Evolutionary conservation across 2,113 vertebrate species (phyloP), one percentile per base, ranked within the genome.

Genomic region (Semnornis frantzii): DNA sequence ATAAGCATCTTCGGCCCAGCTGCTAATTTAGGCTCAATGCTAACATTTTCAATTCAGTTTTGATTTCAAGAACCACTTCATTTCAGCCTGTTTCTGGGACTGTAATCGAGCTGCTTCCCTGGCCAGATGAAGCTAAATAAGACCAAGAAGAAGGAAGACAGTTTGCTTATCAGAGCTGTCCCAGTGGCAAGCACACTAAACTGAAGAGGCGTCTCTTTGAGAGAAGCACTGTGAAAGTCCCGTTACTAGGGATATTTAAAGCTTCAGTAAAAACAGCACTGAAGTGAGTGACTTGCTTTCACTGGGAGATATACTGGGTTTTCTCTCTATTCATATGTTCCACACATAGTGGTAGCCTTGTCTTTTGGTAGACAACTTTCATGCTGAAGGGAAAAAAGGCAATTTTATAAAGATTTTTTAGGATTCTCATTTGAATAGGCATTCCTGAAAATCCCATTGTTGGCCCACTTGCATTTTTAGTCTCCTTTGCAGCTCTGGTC

Each of bases 241-340:
- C 8, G 76, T 89, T 92, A 94, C 93, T 91, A 94, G 62, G 94
- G 93, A 94, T 94, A 94, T 97, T 95, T 97, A 95, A 95, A 95
- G 94, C 93, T 85, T 82, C 71, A 60, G 87, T 64, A 94, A 83
- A 94, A 94, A 95, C 93, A 96, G 77, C 85, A 81, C 72, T 83
- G 58, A 87, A 94, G 69, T 74, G 85, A 97, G 72, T 0, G 44
- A 89, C 87, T 95, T 85, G 75, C 87, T 89, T 90, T 91, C 91
- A 70, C 48, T 95, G 79, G 57, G 82, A 94, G 72, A 90, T 89
- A 95, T 87, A 86, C 87, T 91, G 95, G 85, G 44, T 90, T 91
- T 94, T 96, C 87, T 92, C 82, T 91, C 73, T 71, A 90, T 93
- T 96, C 72, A 62, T 91, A 58, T 91, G 70, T 91, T 96, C 85